Evolutionary conservation across 2,888 invertebrate species (phyloP).

Genomic region (Eupithecia subumbrata): DNA sequence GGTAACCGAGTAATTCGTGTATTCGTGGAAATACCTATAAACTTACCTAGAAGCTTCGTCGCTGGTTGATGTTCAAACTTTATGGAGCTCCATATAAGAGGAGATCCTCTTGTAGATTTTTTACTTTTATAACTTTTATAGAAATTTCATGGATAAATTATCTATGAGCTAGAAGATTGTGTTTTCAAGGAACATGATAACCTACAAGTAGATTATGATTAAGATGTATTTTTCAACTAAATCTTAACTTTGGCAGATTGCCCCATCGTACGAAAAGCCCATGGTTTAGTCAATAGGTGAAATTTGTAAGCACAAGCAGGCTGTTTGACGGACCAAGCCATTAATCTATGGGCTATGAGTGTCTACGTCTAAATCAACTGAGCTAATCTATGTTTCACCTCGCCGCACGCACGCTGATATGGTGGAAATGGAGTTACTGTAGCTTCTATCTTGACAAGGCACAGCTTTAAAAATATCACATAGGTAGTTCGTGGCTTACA

Average conservation of each 20-base stretch:
- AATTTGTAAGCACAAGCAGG: not conserved
- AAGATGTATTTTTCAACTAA: not conserved
- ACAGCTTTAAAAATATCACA: too few species aligned
- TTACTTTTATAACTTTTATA: constrained; percentile 12
- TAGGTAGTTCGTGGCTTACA: too few species aligned
- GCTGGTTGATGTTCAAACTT: not conserved
- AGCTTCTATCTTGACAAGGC: too few species aligned
- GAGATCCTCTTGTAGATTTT: constrained; percentile 2
- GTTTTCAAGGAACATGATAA: not conserved
- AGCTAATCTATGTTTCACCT: too few species aligned
- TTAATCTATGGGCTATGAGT: not conserved
- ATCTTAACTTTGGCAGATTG: not conserved
- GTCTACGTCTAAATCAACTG: too few species aligned
- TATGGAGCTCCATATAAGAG: not conserved
- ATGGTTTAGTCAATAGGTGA: not conserved
- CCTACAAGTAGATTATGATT: not conserved
- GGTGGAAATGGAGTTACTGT: too few species aligned
- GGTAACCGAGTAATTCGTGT: constrained; percentile 27
- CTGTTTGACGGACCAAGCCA: not conserved
- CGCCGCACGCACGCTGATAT: too few species aligned
- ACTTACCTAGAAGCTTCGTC: not conserved
- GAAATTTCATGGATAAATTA: not conserved
- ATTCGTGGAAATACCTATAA: not conserved
- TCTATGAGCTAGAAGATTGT: not conserved
- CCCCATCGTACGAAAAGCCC: not conserved